phyloP scores from a whole-genome alignment of 2,113 vertebrate genomes.

The Todiramphus chloris region DNA sequence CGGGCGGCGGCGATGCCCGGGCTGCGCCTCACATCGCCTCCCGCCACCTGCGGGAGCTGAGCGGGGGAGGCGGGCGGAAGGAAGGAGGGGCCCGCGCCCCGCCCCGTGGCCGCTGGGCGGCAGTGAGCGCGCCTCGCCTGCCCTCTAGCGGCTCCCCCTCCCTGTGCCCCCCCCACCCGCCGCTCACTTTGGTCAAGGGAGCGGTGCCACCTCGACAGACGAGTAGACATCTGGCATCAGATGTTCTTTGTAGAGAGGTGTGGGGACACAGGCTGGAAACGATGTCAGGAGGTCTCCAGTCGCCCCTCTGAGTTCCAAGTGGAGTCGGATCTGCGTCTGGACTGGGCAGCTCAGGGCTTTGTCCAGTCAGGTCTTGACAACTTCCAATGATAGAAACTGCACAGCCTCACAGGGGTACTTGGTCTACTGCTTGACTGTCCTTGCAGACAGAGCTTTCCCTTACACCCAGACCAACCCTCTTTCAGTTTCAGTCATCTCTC shows the following conservation, averaged over 20 bases:
- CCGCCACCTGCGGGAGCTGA: too few relatives aligned
- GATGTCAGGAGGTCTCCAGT: fast-evolving
- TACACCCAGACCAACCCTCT: background rate
- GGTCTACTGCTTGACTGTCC: background rate
- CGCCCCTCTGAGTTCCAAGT: fast-evolving
- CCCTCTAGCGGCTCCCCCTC: background rate
- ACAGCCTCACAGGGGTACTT: fast-evolving
- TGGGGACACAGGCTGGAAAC: background rate
- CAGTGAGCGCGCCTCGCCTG: background rate
- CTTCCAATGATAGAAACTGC: background rate
- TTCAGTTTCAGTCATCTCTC: background rate
- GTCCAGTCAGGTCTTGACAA: background rate
- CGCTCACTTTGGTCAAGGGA: fast-evolving
- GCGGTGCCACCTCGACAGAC: background rate
- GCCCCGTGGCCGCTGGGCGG: background rate
- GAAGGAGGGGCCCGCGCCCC: too few relatives aligned
- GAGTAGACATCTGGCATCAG: too few relatives aligned
- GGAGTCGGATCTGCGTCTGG: fast-evolving
- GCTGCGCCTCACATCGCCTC: too few relatives aligned
- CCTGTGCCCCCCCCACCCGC: background rate
- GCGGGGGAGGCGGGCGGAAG: too few relatives aligned
- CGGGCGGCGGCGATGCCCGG: too few relatives aligned
- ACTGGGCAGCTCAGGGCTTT: background rate
- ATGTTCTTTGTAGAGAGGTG: background rate
- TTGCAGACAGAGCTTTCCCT: background rate